Base-by-base conservation (phyloP, 1,140 invertebrate species). In the Elysia chlorotica region DNA sequence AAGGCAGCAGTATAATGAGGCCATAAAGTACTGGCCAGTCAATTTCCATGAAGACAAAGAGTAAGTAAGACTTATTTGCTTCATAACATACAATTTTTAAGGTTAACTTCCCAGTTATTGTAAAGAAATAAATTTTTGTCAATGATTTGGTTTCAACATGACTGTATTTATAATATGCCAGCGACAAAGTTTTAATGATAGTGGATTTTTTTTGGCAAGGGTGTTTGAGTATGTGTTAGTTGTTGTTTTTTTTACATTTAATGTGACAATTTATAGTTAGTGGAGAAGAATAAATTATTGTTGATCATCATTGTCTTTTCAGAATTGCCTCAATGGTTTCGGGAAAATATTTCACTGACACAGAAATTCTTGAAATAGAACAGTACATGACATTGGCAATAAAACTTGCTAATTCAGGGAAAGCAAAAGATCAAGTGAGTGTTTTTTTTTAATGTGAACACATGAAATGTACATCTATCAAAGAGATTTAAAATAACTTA, bases 1-100 rank as follows among this genome's bases (percentile, higher is more conserved):
- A 0, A 90, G 91, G 65, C 83, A 83, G 56, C 95, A 96, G 81
- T 93, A 91, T 83, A 86, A 91, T 10, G 86, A 89, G 77, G 89
- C 90, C 2, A 88, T 89, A 1, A 87, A 88, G 72, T 85, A 91
- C 37, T 97, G 95, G 96, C 93, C 95, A 0, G 91, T 93, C 31
- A 95, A 94, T 83, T 97, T 96, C 76, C 87, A 89, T 78, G 86
- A 87, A 76, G 78, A 92, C 91, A 57, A 92, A 94, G 82, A 68
- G 82, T 83, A 69, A 70, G 65, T 73, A 17, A 19, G 14, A 48
- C n/a, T 48, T 48, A 10, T 5, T 2, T 54, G 28, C 14, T 21
- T 35, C 25, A 36, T 21, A 3, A 19, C 23, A 19, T n/a, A 28
- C 17, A 6, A 23, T 25, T 25, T 14, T 33, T 28, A 23, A 21